These are phyloP conservation scores for Anolis sagrei DNA, from an alignment of 2,113 vertebrate genomes.

Conservation along the genomic window DNA sequence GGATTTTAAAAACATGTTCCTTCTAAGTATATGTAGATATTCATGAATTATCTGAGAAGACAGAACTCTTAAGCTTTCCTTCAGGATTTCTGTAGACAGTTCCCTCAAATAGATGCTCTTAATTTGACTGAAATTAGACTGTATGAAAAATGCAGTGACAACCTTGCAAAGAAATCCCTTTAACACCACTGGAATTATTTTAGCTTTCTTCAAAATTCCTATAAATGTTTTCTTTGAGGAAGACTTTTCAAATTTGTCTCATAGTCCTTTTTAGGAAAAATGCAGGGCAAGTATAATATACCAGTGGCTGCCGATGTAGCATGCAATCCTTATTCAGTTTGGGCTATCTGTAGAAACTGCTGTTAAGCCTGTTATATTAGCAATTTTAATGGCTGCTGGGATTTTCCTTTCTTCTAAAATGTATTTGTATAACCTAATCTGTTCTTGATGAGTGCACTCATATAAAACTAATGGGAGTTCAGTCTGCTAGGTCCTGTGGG, in stretches of 20 bases:
- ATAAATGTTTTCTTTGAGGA: neutral
- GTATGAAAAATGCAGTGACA: neutral
- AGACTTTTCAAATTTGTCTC: neutral
- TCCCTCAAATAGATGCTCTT: neutral
- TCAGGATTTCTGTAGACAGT: neutral
- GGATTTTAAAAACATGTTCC: too few relatives aligned
- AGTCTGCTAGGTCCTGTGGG: constrained; percentile 12
- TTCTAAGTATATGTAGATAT: too few relatives aligned
- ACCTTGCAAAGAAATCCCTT: neutral
- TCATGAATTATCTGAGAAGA: too few relatives aligned
- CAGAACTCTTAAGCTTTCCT: neutral
- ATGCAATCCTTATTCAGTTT: constrained; percentile 25
- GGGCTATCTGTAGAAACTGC: neutral
- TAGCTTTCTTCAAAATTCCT: neutral
- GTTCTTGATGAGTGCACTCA: constrained; percentile 32
- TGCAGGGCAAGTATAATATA: neutral
- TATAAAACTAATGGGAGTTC: constrained; percentile 27
- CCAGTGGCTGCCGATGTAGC: constrained; percentile 1
- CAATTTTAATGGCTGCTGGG: constrained; percentile 34
- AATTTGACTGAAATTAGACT: neutral
- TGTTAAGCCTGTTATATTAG: neutral
- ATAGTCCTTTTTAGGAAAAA: neutral
- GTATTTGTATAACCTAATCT: constrained; percentile 43
- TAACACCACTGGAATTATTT: neutral
- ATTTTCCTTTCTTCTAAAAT: constrained; percentile 36